Evolutionary conservation across 1,140 invertebrate species (phyloP).

Genomic region (Berghia stephanieae): DNA sequence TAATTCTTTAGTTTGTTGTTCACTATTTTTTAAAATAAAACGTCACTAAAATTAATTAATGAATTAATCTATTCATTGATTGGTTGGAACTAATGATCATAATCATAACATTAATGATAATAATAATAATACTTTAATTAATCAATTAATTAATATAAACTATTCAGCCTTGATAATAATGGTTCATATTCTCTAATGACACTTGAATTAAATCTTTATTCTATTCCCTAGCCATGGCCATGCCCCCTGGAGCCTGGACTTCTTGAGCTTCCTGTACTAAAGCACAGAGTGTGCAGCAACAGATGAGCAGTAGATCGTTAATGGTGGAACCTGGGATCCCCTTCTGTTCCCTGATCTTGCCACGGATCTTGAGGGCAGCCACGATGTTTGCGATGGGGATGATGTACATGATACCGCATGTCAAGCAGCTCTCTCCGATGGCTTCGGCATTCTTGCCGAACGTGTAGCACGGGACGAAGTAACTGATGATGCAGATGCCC

Average conservation of each 20-base stretch:
- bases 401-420: slow-evolving; percentile 54
- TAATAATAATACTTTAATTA: too few species aligned
- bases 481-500: slow-evolving; percentile 59
- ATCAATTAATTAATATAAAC: too few species aligned
- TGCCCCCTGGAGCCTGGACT: slow-evolving; percentile 46
- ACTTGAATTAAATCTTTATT: too few species aligned
- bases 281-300: slow-evolving; percentile 58
- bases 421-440: slow-evolving; percentile 58
- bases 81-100: too few species aligned
- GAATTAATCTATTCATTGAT: too few species aligned
- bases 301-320: slow-evolving; percentile 53
- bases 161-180: too few species aligned
- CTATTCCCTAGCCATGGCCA: slow-evolving; percentile 51
- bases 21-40: too few species aligned
- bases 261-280: slow-evolving; percentile 62
- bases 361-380: slow-evolving; percentile 50
- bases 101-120: too few species aligned
- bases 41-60: too few species aligned
- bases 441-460: slow-evolving; percentile 64
- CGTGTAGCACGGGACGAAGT: slow-evolving; percentile 61
- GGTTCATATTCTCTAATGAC: too few species aligned
- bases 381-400: slow-evolving; percentile 52
- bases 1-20: too few species aligned
- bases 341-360: slow-evolving; percentile 59
- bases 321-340: slow-evolving; percentile 56